phyloP scores from a whole-genome alignment of 92 coral and sea anemone species.

The Chrysogorgia sp. region DNA sequence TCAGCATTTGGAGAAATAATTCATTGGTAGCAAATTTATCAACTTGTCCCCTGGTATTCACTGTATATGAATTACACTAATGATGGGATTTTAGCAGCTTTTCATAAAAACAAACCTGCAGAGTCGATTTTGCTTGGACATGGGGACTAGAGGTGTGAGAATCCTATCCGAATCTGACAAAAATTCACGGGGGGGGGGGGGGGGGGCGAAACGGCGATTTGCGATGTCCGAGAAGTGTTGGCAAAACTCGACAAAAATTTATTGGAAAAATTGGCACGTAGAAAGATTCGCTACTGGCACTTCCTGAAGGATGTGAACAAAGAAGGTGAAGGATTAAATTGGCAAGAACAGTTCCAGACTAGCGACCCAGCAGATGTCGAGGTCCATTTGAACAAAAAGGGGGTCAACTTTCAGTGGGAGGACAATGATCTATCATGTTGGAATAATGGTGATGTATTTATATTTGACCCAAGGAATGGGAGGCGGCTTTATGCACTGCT shows the following conservation, averaged over 20 bases:
- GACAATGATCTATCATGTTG: neutral
- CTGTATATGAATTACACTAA: too few relatives aligned
- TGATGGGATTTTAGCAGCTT: too few relatives aligned
- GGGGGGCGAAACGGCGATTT: conserved; percentile 68
- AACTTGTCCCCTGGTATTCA: too few relatives aligned
- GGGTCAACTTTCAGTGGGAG: conserved; percentile 19
- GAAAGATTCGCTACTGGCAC: conserved; percentile 50
- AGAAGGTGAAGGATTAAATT: neutral
- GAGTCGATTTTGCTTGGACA: too few relatives aligned
- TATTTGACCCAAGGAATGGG: conserved; percentile 14
- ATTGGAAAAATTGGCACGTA: conserved; percentile 55
- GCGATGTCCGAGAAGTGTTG: conserved; percentile 53
- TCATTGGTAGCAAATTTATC: too few relatives aligned
- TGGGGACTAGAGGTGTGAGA: too few relatives aligned
- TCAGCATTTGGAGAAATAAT: too few relatives aligned
- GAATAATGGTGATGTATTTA: neutral
- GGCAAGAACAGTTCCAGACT: conserved; percentile 69
- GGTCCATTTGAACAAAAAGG: neutral
- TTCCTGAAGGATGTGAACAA: conserved; percentile 39
- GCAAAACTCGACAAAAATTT: conserved; percentile 55
- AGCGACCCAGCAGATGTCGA: conserved; percentile 53
- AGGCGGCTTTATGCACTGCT: conserved; percentile 14
- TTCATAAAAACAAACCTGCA: too few relatives aligned
- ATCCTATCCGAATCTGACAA: too few relatives aligned
- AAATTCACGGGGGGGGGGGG: too few relatives aligned